A percentile compares a stretch with the other conserved stretches of the same genome.
Evolutionary conservation across 2,113 vertebrate genomes (phyloP).

Genomic region (Fulica atra): DNA sequence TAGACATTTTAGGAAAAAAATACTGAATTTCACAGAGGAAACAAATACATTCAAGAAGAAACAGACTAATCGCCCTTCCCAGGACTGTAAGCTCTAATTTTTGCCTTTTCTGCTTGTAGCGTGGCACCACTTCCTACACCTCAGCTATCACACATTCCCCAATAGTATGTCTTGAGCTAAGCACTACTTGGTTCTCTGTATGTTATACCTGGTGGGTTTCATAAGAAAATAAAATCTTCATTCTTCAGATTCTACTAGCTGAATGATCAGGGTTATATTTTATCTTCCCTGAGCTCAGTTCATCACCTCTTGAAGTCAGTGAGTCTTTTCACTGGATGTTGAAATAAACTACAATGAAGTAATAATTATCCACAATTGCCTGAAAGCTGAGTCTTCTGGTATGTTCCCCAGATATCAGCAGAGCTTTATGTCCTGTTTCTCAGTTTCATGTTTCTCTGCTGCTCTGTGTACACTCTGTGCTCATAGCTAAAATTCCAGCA

Average conservation of each 20-base stretch:
- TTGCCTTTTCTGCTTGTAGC: not conserved
- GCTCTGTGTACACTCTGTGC: not conserved
- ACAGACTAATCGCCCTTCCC: not conserved
- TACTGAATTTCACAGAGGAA: not conserved
- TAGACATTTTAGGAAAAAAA: not conserved
- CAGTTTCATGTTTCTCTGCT: not conserved
- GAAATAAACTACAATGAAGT: not conserved
- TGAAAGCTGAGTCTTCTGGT: not conserved
- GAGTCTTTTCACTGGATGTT: not conserved
- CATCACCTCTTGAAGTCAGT: not conserved
- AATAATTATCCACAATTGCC: not conserved
- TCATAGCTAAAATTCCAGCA: not conserved
- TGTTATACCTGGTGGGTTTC: not conserved
- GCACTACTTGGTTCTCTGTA: not conserved
- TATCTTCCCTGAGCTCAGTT: not conserved
- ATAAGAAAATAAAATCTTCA: not conserved
- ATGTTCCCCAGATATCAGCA: not conserved
- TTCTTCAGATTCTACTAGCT: not conserved
- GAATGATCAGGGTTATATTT: not conserved
- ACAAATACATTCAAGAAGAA: not conserved
- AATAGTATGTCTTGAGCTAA: not conserved
- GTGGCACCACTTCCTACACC: not conserved
- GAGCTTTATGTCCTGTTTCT: not conserved
- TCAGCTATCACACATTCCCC: not conserved
- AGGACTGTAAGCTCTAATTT: not conserved